Evolutionary conservation across 2,113 vertebrate genomes (phyloP), one percentile per base, ranked within the genome.

Genomic region (Egretta garzetta): DNA sequence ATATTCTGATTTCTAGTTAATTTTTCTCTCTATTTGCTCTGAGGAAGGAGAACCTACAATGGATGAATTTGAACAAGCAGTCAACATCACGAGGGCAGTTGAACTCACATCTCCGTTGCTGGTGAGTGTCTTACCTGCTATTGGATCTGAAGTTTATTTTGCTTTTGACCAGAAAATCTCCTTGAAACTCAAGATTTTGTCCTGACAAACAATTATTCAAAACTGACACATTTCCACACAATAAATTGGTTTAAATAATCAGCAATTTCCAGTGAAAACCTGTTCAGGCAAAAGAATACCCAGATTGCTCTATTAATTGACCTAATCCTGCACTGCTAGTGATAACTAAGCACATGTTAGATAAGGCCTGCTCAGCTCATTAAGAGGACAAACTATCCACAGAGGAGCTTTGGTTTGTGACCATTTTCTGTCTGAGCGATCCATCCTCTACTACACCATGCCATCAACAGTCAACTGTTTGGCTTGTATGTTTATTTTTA

Each of bases 71-170:
- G 66, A 87, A 45, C 59, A 77, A 87, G 4, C 1, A 68, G 15
- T 6, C 7, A 33, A 26, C 9, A 24, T 62, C 68, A 14, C 0
- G 0, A 37, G n/a, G 39, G 19, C 10, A 21, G 32, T 5, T 37
- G 90, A 73, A 21, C 39, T 76, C 2, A 0, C n/a, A 43, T 9
- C 49, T 77, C 58, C 4, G 0, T 19, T 53, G 60, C 60, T 58
- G 64, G 21, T 58, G 45, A 77, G 53, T 37, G 39, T 26, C 21
- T 62, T 14, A 21, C 3, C 35, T 8, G 7, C 55, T 24, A 5
- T 2, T 12, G 23, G 2, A n/a, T 72, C 37, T 41, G n/a, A 75
- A 39, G 8, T 49, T 90, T 55, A 33, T 39, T 74, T 43, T 62
- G 66, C 17, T 80, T 82, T 49, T 50, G 24, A 35, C 27, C 8